A percentile compares a stretch with the other conserved stretches of the same genome.
phyloP scores from a whole-genome alignment of 1,140 invertebrate species.

The Cherax quadricarinatus region DNA sequence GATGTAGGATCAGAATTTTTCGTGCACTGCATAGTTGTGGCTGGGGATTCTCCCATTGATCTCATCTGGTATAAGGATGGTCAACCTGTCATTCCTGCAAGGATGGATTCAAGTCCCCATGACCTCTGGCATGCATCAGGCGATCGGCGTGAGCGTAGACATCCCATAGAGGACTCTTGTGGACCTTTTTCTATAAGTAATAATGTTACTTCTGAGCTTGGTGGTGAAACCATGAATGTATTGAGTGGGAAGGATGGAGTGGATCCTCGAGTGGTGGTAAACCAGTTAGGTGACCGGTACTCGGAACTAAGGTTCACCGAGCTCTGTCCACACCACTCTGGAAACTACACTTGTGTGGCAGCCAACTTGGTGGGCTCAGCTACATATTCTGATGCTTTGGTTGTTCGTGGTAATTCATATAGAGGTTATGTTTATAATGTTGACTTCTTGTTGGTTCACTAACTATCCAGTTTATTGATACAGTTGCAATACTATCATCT shows the following conservation, averaged over 20 bases:
- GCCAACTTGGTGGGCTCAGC: constrained; percentile 59
- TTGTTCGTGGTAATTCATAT: constrained; percentile 56
- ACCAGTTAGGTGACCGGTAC: constrained; percentile 68
- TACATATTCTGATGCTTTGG: constrained; percentile 49
- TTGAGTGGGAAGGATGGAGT: constrained; percentile 8
- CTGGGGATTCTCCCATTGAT: constrained; percentile 71
- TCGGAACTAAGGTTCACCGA: constrained; percentile 62
- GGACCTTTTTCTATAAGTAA: constrained; percentile 28
- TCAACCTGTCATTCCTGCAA: constrained; percentile 46
- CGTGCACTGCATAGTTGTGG: constrained; percentile 67
- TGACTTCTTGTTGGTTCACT: constrained; percentile 20
- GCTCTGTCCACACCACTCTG: constrained; percentile 74
- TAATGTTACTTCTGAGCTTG: constrained; percentile 1
- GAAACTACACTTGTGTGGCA: constrained; percentile 79
- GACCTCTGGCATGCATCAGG: constrained; percentile 24
- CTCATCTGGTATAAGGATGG: constrained; percentile 72
- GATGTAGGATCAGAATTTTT: constrained; percentile 62
- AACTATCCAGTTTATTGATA: constrained; percentile 20
- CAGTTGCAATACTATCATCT: constrained; percentile 20
- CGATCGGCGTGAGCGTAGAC: constrained; percentile 31
- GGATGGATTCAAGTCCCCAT: constrained; percentile 47
- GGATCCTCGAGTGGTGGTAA: constrained; percentile 63
- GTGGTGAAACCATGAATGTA: constrained; percentile 23
- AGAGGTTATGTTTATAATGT: background rate
- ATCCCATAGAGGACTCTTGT: constrained; percentile 39